A percentile compares a stretch with the other conserved stretches of the same genome.
These are phyloP conservation scores for Troides oblongomaculatus DNA, from an alignment of 2,888 invertebrate species.

Conservation along the genomic window DNA sequence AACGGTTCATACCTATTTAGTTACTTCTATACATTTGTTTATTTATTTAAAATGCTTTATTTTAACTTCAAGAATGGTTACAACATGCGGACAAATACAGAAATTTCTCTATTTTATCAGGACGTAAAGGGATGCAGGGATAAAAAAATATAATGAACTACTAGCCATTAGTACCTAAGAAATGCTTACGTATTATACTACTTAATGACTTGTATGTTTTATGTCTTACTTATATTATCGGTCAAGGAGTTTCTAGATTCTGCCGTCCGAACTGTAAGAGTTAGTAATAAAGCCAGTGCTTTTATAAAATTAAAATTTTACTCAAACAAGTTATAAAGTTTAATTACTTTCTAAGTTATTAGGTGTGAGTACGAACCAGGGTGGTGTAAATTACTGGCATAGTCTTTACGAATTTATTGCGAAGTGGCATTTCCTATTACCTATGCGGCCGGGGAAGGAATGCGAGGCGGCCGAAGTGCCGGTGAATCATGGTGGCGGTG, in stretches of 20 bases:
- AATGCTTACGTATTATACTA: too few relatives aligned
- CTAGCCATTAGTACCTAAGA: too few relatives aligned
- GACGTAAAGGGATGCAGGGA: too few relatives aligned
- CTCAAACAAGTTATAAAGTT: conserved; percentile 24
- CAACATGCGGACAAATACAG: too few relatives aligned
- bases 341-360: conserved; percentile 29
- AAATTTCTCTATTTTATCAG: too few relatives aligned
- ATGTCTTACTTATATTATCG: too few relatives aligned
- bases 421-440: conserved; percentile 70
- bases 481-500: conserved; percentile 61
- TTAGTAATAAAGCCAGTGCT: neutral
- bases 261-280: neutral
- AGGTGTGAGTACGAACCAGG: conserved; percentile 25
- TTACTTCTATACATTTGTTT: neutral
- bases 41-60: too few relatives aligned
- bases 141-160: too few relatives aligned
- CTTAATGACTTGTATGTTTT: too few relatives aligned
- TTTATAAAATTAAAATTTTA: conserved; percentile 9
- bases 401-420: conserved; percentile 58
- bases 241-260: too few relatives aligned
- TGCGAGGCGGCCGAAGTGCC: conserved; percentile 50
- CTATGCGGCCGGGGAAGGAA: conserved; percentile 63
- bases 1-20: conserved; percentile 32
- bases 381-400: conserved; percentile 50
- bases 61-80: too few relatives aligned